Evolutionary conservation across 2,888 invertebrate species (phyloP), one percentile per base, ranked within the genome.

Genomic region (Dermolepida albohirtum): DNA sequence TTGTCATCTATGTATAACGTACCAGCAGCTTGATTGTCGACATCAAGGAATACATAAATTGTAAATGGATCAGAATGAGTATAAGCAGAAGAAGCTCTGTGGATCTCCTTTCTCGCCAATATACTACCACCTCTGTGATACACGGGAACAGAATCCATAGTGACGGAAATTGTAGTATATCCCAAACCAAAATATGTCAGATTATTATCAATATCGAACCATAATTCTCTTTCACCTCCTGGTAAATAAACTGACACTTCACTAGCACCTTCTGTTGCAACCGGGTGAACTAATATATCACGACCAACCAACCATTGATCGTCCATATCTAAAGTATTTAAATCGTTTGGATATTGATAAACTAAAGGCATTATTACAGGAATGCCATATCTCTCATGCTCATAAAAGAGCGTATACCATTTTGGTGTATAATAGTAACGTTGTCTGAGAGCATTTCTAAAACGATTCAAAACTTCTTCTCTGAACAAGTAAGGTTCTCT

Each of bases 401-500:
- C 93, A 81, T 92, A 92, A 86, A 98, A 98, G 29, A 94, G 78
- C 0, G 95, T 95, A 84, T 95, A 95, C 95, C 94, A 95, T 68
- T 90, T 87, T 49, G 98, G 97, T 52, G 98, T 82, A 71, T 95
- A 92, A 0, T 91, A 89, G 81, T 99, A 98, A 62, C 98, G 87
- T 51, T 89, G 85, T 10, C 94, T 84, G 41, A 92, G 82, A 0
- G 93, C 90, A 66, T 57, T 54, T 40, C 71, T 49, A n/a, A 73
- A 51, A 22, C 63, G 69, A 67, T 57, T 84, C 4, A 89, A 88
- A 0, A 91, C 91, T 69, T 89, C 84, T 1, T 93, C 88, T 43
- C 90, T 89, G 81, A 90, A 96, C 2, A 97, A 86, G 94, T 96
- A 99, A 0, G 98, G 98, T 84, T 99, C 98, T 41, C 98, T 89